Percentiles rank a stretch among this genome's conserved stretches.
phyloP scores from a whole-genome alignment of 2,888 invertebrate genomes.

The Dryadula phaetusa region DNA sequence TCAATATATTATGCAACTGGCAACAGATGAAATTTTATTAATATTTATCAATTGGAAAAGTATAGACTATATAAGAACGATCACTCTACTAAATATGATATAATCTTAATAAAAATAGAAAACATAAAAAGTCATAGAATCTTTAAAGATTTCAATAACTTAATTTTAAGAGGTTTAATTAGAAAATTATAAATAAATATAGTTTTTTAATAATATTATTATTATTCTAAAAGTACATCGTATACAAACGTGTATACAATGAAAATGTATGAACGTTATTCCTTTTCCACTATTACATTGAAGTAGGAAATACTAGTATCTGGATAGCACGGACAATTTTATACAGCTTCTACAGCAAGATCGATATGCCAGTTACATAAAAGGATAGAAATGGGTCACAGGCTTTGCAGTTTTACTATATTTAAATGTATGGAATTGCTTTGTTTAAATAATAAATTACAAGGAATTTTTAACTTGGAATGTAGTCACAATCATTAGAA shows the following conservation, averaged over 20 bases:
- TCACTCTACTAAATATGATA: no score
- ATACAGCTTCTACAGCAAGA: conserved; percentile 24
- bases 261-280: neutral
- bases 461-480: neutral
- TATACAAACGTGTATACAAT: neutral
- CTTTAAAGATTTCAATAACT: no score
- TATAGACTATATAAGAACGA: no score
- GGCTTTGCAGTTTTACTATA: conserved; percentile 30
- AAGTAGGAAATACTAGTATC: conserved; percentile 17
- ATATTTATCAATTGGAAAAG: no score
- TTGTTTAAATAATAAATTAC: neutral
- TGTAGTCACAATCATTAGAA: no score
- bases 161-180: no score
- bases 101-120: no score
- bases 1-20: no score
- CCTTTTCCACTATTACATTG: conserved; percentile 7
- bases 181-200: no score
- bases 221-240: neutral
- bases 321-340: conserved; percentile 25
- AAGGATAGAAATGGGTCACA: conserved; percentile 41
- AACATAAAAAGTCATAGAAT: no score
- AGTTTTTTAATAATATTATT: neutral
- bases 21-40: no score
- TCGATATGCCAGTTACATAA: conserved; percentile 42
- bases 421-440: conserved; percentile 26